phyloP scores from a whole-genome alignment of 2,113 vertebrate species.

The Crotalus viridis region DNA sequence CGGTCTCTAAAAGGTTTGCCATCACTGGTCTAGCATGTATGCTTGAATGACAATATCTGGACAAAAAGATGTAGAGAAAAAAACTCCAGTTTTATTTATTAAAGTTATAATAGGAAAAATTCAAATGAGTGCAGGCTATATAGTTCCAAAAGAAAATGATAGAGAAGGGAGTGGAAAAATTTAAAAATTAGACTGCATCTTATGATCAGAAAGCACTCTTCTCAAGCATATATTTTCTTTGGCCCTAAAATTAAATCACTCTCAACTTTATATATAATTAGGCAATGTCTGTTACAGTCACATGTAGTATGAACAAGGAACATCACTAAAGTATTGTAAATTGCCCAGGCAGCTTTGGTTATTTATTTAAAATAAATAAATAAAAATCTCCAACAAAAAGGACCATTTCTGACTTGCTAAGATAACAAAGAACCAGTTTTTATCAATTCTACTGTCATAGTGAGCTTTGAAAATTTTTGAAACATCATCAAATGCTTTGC shows the following conservation, averaged over 20 bases:
- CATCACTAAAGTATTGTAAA: neutral
- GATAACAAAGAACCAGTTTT: neutral
- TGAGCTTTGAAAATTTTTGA: neutral
- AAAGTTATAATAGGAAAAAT: neutral
- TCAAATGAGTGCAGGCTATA: neutral
- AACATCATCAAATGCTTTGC: neutral
- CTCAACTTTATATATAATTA: neutral
- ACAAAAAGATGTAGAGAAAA: neutral
- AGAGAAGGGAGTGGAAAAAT: neutral
- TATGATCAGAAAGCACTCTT: neutral
- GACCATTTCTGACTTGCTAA: neutral
- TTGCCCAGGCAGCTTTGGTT: neutral
- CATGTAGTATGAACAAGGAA: neutral
- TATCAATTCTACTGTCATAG: neutral
- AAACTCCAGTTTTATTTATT: neutral
- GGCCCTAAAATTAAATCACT: neutral
- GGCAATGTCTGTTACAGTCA: neutral
- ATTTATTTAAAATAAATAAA: neutral
- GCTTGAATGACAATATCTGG: neutral
- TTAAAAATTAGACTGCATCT: neutral
- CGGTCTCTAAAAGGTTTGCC: too few species aligned
- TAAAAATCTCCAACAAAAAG: neutral
- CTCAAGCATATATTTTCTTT: neutral
- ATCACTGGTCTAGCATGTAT: neutral
- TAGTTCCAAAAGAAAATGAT: neutral